A percentile compares a stretch with the other conserved stretches of the same genome.
phyloP scores from a whole-genome alignment of 1,140 invertebrate genomes.

The Drosophila ercepeae region DNA sequence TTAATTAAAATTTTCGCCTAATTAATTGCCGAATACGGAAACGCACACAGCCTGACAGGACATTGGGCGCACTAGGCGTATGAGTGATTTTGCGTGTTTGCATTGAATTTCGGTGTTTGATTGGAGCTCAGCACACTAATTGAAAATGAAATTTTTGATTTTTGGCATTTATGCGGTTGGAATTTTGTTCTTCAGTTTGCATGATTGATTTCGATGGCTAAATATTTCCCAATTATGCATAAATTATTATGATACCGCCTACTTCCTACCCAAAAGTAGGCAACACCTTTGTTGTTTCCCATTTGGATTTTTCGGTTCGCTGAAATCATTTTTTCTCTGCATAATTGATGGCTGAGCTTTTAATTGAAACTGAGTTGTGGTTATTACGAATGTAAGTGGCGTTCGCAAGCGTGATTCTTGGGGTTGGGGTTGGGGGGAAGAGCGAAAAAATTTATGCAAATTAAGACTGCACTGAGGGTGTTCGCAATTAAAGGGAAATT shows the following conservation, averaged over 20 bases:
- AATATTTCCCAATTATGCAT: slow-evolving; percentile 21
- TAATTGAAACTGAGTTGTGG: slow-evolving; percentile 67
- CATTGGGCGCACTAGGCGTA: slow-evolving; percentile 52
- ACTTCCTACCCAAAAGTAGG: slow-evolving; percentile 21
- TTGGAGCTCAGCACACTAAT: slow-evolving; percentile 46
- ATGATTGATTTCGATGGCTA: slow-evolving; percentile 44
- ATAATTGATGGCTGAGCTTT: slow-evolving; percentile 64
- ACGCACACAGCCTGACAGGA: slow-evolving; percentile 46
- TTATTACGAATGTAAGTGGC: slow-evolving; percentile 43
- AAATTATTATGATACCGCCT: slow-evolving; percentile 24
- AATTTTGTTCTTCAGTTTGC: slow-evolving; percentile 13
- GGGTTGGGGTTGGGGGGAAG: background rate
- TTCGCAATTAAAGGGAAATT: slow-evolving; percentile 47
- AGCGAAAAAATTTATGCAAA: slow-evolving; percentile 47
- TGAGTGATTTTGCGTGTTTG: slow-evolving; percentile 53
- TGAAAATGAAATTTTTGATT: slow-evolving; percentile 56
- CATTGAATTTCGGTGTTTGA: slow-evolving; percentile 21
- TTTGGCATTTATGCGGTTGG: slow-evolving; percentile 32
- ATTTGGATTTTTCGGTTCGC: slow-evolving; percentile 3
- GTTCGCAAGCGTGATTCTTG: background rate
- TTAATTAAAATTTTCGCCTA: slow-evolving; percentile 77
- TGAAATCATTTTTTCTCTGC: slow-evolving; percentile 28
- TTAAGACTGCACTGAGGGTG: slow-evolving; percentile 38
- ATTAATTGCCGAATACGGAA: slow-evolving; percentile 67
- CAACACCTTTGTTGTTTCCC: slow-evolving; percentile 11